These are phyloP conservation scores for Thermophis baileyi DNA, from an alignment of 2,113 vertebrate species.

Conservation along the genomic window DNA sequence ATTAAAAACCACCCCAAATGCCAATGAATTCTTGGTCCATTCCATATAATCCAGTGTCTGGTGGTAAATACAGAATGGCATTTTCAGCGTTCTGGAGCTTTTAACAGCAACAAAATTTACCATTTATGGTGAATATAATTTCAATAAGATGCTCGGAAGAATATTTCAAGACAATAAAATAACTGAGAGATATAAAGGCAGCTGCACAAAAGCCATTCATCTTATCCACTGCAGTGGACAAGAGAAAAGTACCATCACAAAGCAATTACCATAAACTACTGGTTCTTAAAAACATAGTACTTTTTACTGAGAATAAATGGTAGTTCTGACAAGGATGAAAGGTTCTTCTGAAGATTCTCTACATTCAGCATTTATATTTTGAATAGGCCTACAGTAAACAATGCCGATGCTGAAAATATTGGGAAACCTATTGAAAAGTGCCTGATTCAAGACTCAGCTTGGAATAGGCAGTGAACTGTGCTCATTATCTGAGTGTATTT, in stretches of 20 bases:
- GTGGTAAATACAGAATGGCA: not conserved
- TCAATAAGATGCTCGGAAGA: not conserved
- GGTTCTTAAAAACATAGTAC: not conserved
- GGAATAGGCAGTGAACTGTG: not conserved
- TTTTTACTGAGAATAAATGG: not conserved
- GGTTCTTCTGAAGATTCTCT: not conserved
- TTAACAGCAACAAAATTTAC: not conserved
- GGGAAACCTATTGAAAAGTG: not conserved
- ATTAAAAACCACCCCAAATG: not conserved
- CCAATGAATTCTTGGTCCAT: not conserved
- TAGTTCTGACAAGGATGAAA: not conserved
- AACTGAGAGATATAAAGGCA: not conserved
- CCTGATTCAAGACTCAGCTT: not conserved
- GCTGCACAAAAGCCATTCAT: not conserved
- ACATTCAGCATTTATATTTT: not conserved
- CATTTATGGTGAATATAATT: not conserved
- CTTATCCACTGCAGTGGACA: not conserved
- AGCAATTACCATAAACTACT: not conserved
- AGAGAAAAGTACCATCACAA: not conserved
- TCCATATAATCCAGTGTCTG: not conserved
- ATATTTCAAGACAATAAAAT: not conserved
- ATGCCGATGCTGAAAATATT: not conserved
- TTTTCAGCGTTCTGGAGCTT: not conserved
- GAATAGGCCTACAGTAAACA: not conserved
- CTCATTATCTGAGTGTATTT: not conserved